These are phyloP conservation scores for Troides oblongomaculatus DNA, from an alignment of 2,888 invertebrate species.

Conservation along the genomic window DNA sequence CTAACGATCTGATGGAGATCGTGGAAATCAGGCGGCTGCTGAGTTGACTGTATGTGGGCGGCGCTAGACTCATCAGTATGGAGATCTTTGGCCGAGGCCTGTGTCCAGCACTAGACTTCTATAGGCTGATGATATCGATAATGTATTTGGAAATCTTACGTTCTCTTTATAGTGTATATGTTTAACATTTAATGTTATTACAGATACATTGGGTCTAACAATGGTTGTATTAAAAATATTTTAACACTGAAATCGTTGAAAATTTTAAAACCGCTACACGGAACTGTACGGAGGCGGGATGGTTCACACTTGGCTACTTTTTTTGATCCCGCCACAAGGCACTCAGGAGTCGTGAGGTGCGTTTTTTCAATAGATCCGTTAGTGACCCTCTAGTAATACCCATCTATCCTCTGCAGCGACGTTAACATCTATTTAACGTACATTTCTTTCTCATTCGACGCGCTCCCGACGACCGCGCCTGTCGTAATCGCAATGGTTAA, in stretches of 20 bases:
- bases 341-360: constrained; percentile 68
- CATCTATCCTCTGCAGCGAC: constrained; percentile 35
- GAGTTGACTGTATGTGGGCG: too few relatives aligned
- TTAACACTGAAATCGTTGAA: neutral
- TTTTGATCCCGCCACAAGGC: constrained; percentile 53
- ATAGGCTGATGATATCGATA: too few relatives aligned
- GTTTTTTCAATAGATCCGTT: constrained; percentile 64
- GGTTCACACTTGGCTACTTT: constrained; percentile 48
- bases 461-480: constrained; percentile 24
- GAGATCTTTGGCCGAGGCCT: too few relatives aligned
- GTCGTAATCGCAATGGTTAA: constrained; percentile 31
- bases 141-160: neutral
- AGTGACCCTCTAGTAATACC: constrained; percentile 54
- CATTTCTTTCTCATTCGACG: constrained; percentile 33
- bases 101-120: too few relatives aligned
- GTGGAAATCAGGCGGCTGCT: too few relatives aligned
- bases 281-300: constrained; percentile 36
- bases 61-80: too few relatives aligned
- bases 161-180: neutral
- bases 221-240: neutral
- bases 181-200: neutral
- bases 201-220: neutral
- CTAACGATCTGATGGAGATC: too few relatives aligned
- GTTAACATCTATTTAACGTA: constrained; percentile 34
- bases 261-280: constrained; percentile 29